These are phyloP conservation scores for Polypterus bichir DNA, from an alignment of 2,113 vertebrate species.

Conservation along the genomic window DNA sequence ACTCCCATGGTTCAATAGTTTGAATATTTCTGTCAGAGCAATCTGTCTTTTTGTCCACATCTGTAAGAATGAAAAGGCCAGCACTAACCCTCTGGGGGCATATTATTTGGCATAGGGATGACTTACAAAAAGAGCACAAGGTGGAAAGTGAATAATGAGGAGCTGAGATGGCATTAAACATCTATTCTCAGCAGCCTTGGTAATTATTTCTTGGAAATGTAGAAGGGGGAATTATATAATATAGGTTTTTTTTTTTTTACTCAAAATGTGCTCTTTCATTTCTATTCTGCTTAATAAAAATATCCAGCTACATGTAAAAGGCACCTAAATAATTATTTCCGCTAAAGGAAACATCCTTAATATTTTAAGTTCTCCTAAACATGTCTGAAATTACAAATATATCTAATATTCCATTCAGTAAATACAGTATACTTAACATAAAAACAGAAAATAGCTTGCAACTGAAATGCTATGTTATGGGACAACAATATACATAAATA, in stretches of 20 bases:
- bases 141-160: background rate
- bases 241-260: background rate
- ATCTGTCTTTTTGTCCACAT: background rate
- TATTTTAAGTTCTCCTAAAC: too few species aligned
- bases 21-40: background rate
- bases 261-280: too few species aligned
- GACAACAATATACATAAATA: too few species aligned
- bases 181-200: background rate
- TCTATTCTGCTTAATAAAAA: too few species aligned
- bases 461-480: too few species aligned
- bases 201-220: background rate
- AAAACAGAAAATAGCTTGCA: too few species aligned
- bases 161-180: background rate
- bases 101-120: background rate
- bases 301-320: too few species aligned
- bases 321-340: too few species aligned
- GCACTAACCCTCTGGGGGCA: background rate
- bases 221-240: background rate
- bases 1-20: background rate
- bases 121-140: background rate
- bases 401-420: too few species aligned
- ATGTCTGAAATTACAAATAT: too few species aligned
- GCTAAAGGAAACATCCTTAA: too few species aligned
- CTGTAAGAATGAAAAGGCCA: constrained; percentile 1
- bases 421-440: too few species aligned